Evolutionary conservation across 2,888 invertebrate species (phyloP), one percentile per base, ranked within the genome.

Genomic region (Chrysolina americana): DNA sequence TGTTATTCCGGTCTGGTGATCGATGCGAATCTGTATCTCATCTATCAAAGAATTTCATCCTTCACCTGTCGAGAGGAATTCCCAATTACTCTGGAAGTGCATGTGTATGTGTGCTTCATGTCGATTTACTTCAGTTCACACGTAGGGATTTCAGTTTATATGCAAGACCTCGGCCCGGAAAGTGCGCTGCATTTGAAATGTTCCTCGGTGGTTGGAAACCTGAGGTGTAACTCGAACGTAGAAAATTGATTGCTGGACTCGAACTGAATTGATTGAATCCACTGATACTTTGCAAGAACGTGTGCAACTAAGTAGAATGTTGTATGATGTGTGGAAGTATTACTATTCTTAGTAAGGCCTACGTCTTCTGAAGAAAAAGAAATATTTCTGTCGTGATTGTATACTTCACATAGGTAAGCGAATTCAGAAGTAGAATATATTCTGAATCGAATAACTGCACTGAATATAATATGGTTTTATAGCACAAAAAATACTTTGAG

Each of bases 101-200:
- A 66, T 48, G 66, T 62, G 69, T 59, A 47, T 69, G 44, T 23
- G 62, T 41, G 41, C 69, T 62, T 69, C 62, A 28, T 69, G 69
- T 59, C 62, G 62, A 69, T 69, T 69, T 62, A 41, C 62, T 69
- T 69, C 47, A 41, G 56, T 69, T 62, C 59, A 59, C 69, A 62
- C 69, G 69, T 59, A 59, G 69, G 23, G 47, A 48, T 62, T 59
- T 69, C 62, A 8, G 59, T 69, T 69, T 41, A 69, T 69, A 62
- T 69, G 62, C 69, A 62, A 23, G 41, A 48, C 59, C 69, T 47
- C 28, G 28, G 23, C 17, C n/a, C 56, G 15, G 56, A 41, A 65
- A 65, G 44, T 53, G 48, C 47, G 50, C 63, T 41, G 65, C 71
- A 71, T 71, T 65, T 17, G 47, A 47, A 64, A 70, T 50, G 23